A percentile compares a stretch with the other conserved stretches of the same genome.
Evolutionary conservation across 2,888 invertebrate genomes (phyloP).

Genomic region (Ommatoiulus sabulosus): DNA sequence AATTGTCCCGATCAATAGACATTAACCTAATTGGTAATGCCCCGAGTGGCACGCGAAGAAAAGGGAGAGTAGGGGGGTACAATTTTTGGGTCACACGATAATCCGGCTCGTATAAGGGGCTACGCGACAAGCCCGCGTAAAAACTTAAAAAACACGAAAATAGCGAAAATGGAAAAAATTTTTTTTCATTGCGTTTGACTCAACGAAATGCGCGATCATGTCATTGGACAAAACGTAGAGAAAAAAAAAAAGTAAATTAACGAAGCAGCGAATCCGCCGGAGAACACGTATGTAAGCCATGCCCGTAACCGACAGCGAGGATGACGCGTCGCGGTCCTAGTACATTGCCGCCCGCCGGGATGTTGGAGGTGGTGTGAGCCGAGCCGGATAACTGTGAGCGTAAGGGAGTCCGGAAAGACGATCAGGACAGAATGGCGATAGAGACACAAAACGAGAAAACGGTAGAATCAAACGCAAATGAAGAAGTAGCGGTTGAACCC

Average conservation of each 20-base stretch:
- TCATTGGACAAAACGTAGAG: background rate
- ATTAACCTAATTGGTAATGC: background rate
- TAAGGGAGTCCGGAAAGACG: conserved; percentile 53
- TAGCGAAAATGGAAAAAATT: background rate
- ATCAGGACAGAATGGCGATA: conserved; percentile 47
- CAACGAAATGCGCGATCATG: background rate
- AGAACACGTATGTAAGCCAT: background rate
- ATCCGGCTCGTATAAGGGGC: background rate
- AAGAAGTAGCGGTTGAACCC: conserved; percentile 21
- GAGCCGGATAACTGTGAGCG: conserved; percentile 53
- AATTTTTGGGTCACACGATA: conserved; percentile 3
- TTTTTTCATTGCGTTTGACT: background rate
- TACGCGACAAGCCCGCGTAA: conserved; percentile 7
- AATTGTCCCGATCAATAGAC: background rate
- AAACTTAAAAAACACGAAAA: conserved; percentile 44
- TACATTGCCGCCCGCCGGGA: conserved; percentile 50
- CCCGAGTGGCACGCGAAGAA: conserved; percentile 8
- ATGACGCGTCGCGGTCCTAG: conserved; percentile 47
- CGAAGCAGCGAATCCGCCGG: conserved; percentile 38
- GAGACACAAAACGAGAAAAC: conserved; percentile 48
- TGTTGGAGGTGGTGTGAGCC: conserved; percentile 49
- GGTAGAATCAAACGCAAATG: conserved; percentile 44
- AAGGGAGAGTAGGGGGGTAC: background rate
- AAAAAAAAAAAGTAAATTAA: background rate
- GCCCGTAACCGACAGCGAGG: background rate